A percentile compares a stretch with the other conserved stretches of the same genome.
Conservation (phyloP, 1,140 invertebrate genomes). For the Sycophaga agraensis region DNA sequence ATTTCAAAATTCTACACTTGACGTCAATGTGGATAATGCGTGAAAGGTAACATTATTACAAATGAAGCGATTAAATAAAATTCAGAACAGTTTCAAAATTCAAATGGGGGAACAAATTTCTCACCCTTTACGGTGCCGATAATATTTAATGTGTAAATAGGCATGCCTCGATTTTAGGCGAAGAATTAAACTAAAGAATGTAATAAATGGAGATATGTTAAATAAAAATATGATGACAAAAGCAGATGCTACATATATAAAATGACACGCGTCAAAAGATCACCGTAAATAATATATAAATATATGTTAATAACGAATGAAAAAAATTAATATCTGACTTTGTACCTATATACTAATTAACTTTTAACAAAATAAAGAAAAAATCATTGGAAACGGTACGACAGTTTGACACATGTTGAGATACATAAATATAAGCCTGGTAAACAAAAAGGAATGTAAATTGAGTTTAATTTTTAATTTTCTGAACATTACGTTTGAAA, state of each 20-base stretch:
- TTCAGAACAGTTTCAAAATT: constrained; percentile 9
- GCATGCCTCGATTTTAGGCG: constrained; percentile 50
- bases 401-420: constrained; percentile 1
- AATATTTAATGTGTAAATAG: constrained; percentile 46
- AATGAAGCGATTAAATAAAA: constrained; percentile 8
- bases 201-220: constrained; percentile 26
- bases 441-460: constrained; percentile 18
- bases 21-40: no score
- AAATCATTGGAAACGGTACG: constrained; percentile 18
- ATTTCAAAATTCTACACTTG: no score
- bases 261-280: constrained; percentile 33
- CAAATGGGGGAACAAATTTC: constrained; percentile 26
- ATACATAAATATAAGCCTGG: not conserved
- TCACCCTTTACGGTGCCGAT: constrained; percentile 48
- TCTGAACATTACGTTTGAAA: no score
- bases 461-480: no score
- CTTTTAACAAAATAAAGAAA: constrained; percentile 39
- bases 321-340: constrained; percentile 54
- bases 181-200: constrained; percentile 27
- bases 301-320: constrained; percentile 37
- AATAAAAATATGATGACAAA: constrained; percentile 30
- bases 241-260: constrained; percentile 13
- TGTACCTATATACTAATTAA: constrained; percentile 54
- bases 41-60: no score
- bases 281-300: constrained; percentile 40